A percentile compares a stretch with the other conserved stretches of the same genome.
Evolutionary conservation across 2,797 vertebrate species (phyloP).

Genomic region (Mallotus villosus): DNA sequence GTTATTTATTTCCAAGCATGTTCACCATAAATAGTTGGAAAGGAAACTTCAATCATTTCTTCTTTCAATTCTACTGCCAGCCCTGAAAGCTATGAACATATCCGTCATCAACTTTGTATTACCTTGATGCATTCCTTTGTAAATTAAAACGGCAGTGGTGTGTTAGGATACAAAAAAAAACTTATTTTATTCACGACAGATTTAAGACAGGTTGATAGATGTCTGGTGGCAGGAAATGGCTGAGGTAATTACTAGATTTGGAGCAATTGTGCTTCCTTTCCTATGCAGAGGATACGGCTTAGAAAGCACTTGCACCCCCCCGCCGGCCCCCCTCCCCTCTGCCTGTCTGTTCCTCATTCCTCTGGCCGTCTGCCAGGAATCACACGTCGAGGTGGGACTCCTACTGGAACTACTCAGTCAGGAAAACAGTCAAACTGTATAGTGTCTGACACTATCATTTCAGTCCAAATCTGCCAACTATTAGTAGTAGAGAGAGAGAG

Average conservation of each 20-base stretch:
- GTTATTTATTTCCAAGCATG: conserved; percentile 4
- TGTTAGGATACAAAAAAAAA: not conserved
- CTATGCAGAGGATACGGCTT: not conserved
- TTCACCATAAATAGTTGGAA: not conserved
- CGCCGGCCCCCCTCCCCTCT: not conserved
- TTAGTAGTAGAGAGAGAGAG: not conserved
- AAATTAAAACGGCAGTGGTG: not conserved
- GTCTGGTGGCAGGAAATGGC: conserved; percentile 13
- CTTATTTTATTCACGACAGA: not conserved
- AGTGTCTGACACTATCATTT: too few relatives aligned
- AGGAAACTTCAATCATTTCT: not conserved
- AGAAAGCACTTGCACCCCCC: not conserved
- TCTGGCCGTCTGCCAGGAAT: conserved; percentile 1
- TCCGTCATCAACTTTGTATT: conserved; percentile 18
- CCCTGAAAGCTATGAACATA: not conserved
- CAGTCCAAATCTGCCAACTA: too few relatives aligned
- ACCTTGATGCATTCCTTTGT: conserved; percentile 8
- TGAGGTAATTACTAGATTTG: not conserved
- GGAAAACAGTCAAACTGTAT: too few relatives aligned
- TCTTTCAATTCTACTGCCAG: not conserved
- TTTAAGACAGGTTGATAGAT: not conserved
- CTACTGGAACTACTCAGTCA: too few relatives aligned
- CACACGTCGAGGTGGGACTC: not conserved
- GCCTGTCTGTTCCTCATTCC: not conserved
- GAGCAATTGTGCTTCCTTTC: not conserved